phyloP scores from a whole-genome alignment of 2,797 vertebrate species.

The Sebastes baramenuke region DNA sequence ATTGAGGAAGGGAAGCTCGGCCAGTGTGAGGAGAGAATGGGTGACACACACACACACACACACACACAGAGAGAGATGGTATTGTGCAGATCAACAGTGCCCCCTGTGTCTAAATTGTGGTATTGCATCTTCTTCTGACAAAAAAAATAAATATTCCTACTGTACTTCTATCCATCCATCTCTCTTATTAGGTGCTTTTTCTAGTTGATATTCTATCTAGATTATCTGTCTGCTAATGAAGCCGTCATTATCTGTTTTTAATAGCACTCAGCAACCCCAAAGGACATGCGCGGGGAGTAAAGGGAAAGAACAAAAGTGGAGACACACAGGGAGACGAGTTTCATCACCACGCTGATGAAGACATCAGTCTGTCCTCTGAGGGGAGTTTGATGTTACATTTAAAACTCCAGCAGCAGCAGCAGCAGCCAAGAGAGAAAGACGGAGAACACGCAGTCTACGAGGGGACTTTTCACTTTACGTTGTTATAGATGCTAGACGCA shows the following conservation, averaged over 20 bases:
- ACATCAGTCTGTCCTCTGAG: slow-evolving; percentile 43
- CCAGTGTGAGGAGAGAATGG: slow-evolving; percentile 18
- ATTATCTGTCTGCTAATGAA: slow-evolving; percentile 28
- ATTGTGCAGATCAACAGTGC: slow-evolving; percentile 60
- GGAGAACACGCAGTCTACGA: background rate
- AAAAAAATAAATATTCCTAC: background rate
- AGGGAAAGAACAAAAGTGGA: slow-evolving; percentile 16
- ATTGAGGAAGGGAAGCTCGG: slow-evolving; percentile 21
- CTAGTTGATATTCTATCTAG: background rate
- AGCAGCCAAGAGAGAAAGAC: background rate
- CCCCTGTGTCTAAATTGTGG: slow-evolving; percentile 46
- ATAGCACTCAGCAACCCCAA: background rate
- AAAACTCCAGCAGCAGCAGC: slow-evolving; percentile 11
- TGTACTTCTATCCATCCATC: background rate
- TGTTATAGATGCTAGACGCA: background rate
- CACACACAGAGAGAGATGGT: background rate
- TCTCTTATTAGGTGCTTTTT: slow-evolving; percentile 1
- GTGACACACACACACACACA: background rate
- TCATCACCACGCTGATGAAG: slow-evolving; percentile 32
- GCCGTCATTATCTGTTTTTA: slow-evolving; percentile 16
- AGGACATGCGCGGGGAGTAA: slow-evolving; percentile 10
- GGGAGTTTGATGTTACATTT: slow-evolving; percentile 21
- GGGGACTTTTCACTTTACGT: background rate
- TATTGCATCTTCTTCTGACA: slow-evolving; percentile 4
- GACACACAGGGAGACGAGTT: slow-evolving; percentile 17